A percentile compares a stretch with the other conserved stretches of the same genome.
phyloP scores from a whole-genome alignment of 2,113 vertebrate genomes.

The Pseudois nayaur region DNA sequence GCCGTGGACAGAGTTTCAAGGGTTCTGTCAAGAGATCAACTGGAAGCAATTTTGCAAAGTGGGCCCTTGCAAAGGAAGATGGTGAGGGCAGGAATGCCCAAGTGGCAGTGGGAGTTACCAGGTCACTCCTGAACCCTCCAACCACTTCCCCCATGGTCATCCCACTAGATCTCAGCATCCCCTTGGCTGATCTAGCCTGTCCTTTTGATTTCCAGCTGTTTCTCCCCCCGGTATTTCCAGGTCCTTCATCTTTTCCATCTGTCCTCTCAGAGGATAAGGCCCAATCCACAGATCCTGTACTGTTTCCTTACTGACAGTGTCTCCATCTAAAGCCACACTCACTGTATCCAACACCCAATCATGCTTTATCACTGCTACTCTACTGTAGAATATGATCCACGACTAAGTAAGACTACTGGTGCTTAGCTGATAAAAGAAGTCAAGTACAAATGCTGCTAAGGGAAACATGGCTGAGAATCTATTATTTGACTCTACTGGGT shows the following conservation, averaged over 20 bases:
- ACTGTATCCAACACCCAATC: not conserved
- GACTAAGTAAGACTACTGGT: not conserved
- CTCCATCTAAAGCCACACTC: not conserved
- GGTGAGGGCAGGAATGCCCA: not conserved
- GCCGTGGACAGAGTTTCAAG: not conserved
- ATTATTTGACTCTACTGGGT: not conserved
- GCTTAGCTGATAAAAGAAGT: not conserved
- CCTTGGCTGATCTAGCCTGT: not conserved
- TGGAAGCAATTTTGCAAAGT: not conserved
- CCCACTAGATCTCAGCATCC: not conserved
- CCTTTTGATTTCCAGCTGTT: not conserved
- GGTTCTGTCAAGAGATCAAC: not conserved
- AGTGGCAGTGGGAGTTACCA: too few species aligned
- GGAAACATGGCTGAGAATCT: not conserved
- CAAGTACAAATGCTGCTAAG: not conserved
- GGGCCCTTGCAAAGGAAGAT: not conserved
- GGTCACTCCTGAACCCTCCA: not conserved
- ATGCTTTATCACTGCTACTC: not conserved
- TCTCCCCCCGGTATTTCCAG: not conserved
- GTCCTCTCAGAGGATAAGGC: not conserved
- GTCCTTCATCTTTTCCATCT: not conserved
- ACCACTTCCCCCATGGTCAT: fast-evolving
- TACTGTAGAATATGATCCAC: not conserved
- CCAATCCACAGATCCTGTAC: not conserved
- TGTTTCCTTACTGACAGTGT: not conserved